Conservation (phyloP, 2,113 vertebrate genomes). For the Perognathus longimembris region DNA sequence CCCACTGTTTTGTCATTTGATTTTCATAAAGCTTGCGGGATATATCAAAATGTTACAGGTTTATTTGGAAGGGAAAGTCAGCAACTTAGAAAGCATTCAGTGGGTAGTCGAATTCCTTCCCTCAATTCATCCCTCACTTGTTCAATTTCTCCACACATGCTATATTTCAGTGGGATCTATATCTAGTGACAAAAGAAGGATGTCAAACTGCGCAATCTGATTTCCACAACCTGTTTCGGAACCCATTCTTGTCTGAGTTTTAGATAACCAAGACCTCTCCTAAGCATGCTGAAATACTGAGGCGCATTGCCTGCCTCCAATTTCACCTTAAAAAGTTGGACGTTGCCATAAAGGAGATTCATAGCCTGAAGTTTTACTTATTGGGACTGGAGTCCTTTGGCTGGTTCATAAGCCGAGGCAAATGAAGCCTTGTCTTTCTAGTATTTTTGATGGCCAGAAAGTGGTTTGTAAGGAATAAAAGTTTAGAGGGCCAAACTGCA, state of each 20-base stretch:
- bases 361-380: neutral
- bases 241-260: neutral
- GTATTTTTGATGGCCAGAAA: constrained; percentile 14
- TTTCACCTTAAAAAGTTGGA: neutral
- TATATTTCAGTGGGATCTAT: neutral
- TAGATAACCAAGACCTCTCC: constrained; percentile 3
- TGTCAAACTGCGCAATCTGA: neutral
- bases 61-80: constrained; percentile 7
- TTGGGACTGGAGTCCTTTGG: neutral
- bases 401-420: neutral
- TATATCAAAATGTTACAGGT: constrained; percentile 28
- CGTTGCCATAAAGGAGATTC: constrained; percentile 2
- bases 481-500: neutral
- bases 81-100: neutral
- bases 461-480: constrained; percentile 20
- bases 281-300: constrained; percentile 32
- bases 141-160: neutral
- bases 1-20: constrained; percentile 53
- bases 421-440: constrained; percentile 4
- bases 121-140: neutral
- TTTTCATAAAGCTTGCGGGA: constrained; percentile 32
- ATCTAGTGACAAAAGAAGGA: neutral
- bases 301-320: neutral
- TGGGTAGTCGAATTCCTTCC: neutral
- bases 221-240: constrained; percentile 44